Percentiles rank a stretch among this genome's conserved stretches.
phyloP scores from a whole-genome alignment of 2,888 invertebrate species.

The Ophioninae sp. region DNA sequence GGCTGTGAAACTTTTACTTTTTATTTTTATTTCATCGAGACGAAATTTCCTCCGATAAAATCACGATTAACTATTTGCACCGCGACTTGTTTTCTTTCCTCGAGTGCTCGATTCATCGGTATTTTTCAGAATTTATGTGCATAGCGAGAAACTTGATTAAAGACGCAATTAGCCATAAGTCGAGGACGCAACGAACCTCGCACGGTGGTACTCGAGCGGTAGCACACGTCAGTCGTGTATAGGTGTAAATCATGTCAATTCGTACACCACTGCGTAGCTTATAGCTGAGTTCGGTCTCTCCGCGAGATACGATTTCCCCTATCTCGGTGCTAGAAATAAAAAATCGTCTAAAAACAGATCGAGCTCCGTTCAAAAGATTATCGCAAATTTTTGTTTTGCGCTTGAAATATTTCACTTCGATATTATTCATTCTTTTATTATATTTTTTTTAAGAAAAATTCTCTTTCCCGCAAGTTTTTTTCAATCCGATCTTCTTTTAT shows the following conservation, averaged over 20 bases:
- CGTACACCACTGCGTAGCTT: neutral
- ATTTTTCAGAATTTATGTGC: neutral
- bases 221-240: neutral
- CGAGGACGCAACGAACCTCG: slow-evolving; percentile 20
- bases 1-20: neutral
- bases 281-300: neutral
- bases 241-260: slow-evolving; percentile 34
- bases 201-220: neutral
- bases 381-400: no score
- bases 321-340: slow-evolving; percentile 33
- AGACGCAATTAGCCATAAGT: slow-evolving; percentile 24
- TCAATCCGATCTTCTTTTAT: no score
- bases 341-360: slow-evolving; percentile 20
- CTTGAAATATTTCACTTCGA: neutral
- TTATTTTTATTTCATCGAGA: neutral
- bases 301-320: slow-evolving; percentile 38
- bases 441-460: neutral
- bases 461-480: no score
- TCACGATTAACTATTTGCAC: neutral
- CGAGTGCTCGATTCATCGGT: neutral
- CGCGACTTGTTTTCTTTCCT: neutral
- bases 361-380: neutral
- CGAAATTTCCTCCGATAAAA: neutral
- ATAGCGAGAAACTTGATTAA: neutral
- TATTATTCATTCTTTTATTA: neutral